Evolutionary conservation across 1,140 invertebrate genomes (phyloP), one percentile per base, ranked within the genome.

Genomic region (Solenopsis fugax): DNA sequence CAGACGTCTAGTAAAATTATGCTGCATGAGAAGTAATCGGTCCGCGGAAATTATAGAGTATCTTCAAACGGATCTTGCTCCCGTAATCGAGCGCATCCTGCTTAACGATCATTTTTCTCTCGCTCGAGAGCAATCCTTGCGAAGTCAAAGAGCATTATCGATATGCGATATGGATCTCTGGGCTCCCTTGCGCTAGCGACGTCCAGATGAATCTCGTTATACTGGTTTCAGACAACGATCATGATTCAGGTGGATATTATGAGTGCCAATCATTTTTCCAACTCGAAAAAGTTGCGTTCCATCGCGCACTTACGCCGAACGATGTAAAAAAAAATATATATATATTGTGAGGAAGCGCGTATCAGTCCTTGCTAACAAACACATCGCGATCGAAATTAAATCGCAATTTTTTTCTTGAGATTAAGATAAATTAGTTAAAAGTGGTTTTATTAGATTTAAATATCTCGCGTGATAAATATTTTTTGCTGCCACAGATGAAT

Each of bases 121-220:
- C 50, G 34, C 21, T 71, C n/a, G 48, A 41, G 5, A 69, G 34
- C 18, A 54, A 56, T 56, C 64, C 48, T 18, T 21, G 62, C 29
- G 13, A 64, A 81, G 64, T 81, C 48, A 12, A 80, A 65, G 60
- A 41, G 65, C 21, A 56, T 69, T 56, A 81, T 81, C 77, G 37
- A 56, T 29, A 2, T 45, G 21, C 34, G 37, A 81, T 81, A 69
- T 24, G 34, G 21, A 64, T 77, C 75, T 64, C 24, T 21, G 24
- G 18, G 54, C 34, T 81, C 6, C 7, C 34, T 81, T 65, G n/a
- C 6, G 48, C 29, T 80, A 37, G 48, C 2, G 34, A 67, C 16
- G 48, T 80, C 21, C 77, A 18, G 34, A 41, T 69, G n/a, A 41
- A 45, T 80, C 45, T 54, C n/a, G 60, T 65, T 65, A 18, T 50